Evolutionary conservation across 2,888 invertebrate species (phyloP), one percentile per base, ranked within the genome.

Genomic region (Idaea aversata): DNA sequence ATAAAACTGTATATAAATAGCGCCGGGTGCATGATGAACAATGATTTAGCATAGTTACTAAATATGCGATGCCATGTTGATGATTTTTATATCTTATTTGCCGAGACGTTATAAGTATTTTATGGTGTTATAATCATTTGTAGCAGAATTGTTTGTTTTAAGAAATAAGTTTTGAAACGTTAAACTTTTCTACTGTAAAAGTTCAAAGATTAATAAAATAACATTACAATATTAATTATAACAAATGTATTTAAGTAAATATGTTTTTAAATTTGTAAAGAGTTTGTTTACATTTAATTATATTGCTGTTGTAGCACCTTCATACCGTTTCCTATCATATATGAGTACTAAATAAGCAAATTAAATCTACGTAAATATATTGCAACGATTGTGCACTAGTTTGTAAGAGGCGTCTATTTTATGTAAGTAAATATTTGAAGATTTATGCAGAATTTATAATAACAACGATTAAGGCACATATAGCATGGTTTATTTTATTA

Each of bases 311-410:
- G 47, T 47, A 47, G 47, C 47, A 47, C 47, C 47, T 47, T 47
- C 47, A 13, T 47, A 47, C 47, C 35, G 57, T 67, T 16, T 13
- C 16, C 57, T 59, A 65, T n/a, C 61, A 61, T 62, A 13, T 13
- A 47, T 47, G 47, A 47, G 47, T 47, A 47, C 47, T 47, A 47
- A 59, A 59, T 25, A 59, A 59, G 59, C 34, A 59, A 34, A 34
- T 59, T 25, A 25, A 59, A 25, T 13, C 34, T 25, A 59, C 34
- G 16, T 34, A 25, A 25, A 59, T 59, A 59, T 25, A 25, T 25
- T 25, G 25, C 25, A 25, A 25, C 25, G 3, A 25, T 16, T 59
- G 5, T 59, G 59, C 34, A 34, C 34, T n/a, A 13, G 2, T 59
- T 59, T 25, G 25, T 59, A 59, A 59, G 59, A 25, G 59, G 15